Percentiles rank a stretch among this genome's conserved stretches.
These are phyloP conservation scores for Virgularia gustaviana DNA, from an alignment of 92 coral and sea anemone species.

Conservation along the genomic window DNA sequence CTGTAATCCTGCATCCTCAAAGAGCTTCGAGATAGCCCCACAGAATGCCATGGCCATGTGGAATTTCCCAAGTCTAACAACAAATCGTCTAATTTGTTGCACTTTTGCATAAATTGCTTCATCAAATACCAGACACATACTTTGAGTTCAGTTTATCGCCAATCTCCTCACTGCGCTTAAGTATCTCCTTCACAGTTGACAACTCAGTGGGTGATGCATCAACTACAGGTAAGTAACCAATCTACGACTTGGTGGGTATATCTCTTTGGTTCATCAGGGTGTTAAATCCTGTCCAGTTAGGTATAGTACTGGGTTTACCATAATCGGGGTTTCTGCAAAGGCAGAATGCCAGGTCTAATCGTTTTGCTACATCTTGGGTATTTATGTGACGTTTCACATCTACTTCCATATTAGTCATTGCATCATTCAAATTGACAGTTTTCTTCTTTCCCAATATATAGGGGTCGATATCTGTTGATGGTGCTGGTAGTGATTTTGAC, in stretches of 20 bases:
- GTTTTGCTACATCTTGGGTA: constrained; percentile 4
- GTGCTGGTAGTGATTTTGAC: constrained; percentile 14
- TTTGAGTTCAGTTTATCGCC: constrained; percentile 3
- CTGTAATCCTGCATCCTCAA: constrained; percentile 24
- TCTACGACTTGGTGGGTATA: neutral
- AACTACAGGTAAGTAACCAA: neutral
- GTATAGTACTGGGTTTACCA: neutral
- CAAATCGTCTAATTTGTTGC: constrained; percentile 13
- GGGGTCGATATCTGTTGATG: constrained; percentile 8
- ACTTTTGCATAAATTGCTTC: constrained; percentile 10
- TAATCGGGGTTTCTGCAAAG: neutral
- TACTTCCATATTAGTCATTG: constrained; percentile 4
- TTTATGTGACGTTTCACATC: neutral
- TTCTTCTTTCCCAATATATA: constrained; percentile 1
- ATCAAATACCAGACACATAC: constrained; percentile 21
- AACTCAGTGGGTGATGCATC: constrained; percentile 6
- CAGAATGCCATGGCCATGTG: constrained; percentile 14
- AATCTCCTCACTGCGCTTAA: constrained; percentile 3
- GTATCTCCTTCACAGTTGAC: constrained; percentile 9
- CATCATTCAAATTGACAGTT: constrained; percentile 12
- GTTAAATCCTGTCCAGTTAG: constrained; percentile 14
- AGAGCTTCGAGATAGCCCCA: constrained; percentile 20
- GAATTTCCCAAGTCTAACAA: constrained; percentile 11
- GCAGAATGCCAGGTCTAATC: constrained; percentile 19
- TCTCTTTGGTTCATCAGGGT: neutral